Conservation (phyloP, 2,888 invertebrate species). For the Nomada hirtipes region DNA sequence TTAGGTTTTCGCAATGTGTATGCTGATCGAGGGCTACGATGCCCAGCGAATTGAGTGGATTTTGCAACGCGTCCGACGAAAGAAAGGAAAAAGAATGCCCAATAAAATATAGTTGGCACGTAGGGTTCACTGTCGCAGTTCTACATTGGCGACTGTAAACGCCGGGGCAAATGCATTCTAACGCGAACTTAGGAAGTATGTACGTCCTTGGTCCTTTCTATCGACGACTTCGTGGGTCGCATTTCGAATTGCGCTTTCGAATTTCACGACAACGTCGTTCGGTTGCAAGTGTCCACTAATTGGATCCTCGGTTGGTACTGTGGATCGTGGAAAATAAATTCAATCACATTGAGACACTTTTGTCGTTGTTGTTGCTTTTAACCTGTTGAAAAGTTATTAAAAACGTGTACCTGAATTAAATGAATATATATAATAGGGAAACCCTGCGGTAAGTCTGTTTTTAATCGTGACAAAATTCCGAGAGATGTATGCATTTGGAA, state of each 20-base stretch:
- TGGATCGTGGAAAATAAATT: neutral
- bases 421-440: too few relatives aligned
- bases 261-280: constrained; percentile 21
- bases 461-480: too few relatives aligned
- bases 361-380: too few relatives aligned
- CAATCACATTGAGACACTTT: too few relatives aligned
- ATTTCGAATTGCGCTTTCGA: constrained; percentile 53
- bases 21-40: neutral
- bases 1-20: constrained; percentile 18
- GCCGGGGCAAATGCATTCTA: constrained; percentile 50
- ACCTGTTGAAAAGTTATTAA: too few relatives aligned
- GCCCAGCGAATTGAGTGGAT: constrained; percentile 11
- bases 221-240: constrained; percentile 63
- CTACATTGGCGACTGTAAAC: neutral
- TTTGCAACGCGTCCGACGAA: constrained; percentile 34
- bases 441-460: too few relatives aligned
- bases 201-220: constrained; percentile 75
- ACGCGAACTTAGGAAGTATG: constrained; percentile 27
- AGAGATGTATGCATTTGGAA: too few relatives aligned
- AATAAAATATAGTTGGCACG: constrained; percentile 44
- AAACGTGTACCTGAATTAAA: too few relatives aligned
- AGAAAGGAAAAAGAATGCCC: constrained; percentile 19
- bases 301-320: neutral
- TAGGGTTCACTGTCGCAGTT: constrained; percentile 11
- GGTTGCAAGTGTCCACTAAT: neutral